Percentiles rank a stretch among this genome's conserved stretches.
These are phyloP conservation scores for Heliconius hewitsoni DNA, from an alignment of 1,140 invertebrate species.

Conservation along the genomic window DNA sequence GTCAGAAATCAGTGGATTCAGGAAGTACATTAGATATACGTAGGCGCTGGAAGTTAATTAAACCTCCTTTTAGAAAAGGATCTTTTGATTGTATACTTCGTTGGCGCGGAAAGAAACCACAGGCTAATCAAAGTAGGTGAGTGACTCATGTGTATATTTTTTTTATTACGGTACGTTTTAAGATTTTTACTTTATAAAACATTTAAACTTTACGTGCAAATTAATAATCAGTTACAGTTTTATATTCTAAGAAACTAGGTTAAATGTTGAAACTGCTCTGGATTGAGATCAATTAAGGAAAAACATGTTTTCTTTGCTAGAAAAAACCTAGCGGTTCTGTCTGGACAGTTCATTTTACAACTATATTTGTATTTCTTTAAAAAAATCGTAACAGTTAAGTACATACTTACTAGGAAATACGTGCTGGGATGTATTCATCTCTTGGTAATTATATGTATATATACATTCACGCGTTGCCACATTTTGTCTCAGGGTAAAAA, in stretches of 20 bases:
- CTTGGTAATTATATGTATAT: background rate
- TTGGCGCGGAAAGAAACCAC: constrained; percentile 68
- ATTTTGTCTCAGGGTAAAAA: too few species aligned
- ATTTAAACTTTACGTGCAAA: too few species aligned
- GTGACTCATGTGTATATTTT: constrained; percentile 35
- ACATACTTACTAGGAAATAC: background rate
- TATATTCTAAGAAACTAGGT: background rate
- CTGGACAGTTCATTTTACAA: background rate
- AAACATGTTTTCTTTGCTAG: background rate
- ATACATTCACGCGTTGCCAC: too few species aligned
- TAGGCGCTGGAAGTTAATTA: constrained; percentile 66
- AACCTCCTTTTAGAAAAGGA: constrained; percentile 67
- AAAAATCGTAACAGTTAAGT: background rate
- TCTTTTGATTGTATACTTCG: constrained; percentile 68
- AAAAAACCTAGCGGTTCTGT: background rate
- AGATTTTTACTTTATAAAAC: too few species aligned
- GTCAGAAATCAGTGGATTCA: constrained; percentile 49
- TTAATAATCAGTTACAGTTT: background rate
- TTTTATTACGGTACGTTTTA: background rate
- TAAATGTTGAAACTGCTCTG: background rate
- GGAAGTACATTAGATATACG: constrained; percentile 58
- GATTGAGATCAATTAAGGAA: constrained; percentile 6
- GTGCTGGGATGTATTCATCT: background rate
- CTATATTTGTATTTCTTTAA: background rate
- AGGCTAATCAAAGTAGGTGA: constrained; percentile 50